Base-by-base conservation (phyloP, 2,797 vertebrate genomes). In the Galago senegalensis region DNA sequence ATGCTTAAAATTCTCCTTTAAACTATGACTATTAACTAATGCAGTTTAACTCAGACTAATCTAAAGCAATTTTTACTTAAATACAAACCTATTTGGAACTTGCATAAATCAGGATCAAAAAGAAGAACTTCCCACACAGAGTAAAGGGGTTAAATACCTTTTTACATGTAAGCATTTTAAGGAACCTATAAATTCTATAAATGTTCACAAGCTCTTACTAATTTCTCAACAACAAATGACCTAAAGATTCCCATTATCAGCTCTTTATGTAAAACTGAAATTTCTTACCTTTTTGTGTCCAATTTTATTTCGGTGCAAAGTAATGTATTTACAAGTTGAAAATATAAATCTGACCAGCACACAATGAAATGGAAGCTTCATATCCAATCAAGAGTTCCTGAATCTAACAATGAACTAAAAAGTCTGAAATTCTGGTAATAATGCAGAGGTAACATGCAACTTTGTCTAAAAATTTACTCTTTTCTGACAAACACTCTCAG, bases 31-130 rank as follows among this genome's bases (percentile, higher is more conserved):
- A 61, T 85, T 94, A 95, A 95, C 49, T 93, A 60, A 95, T 91
- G 23, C 31, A 95, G 76, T 97, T 76, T 95, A 95, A 93, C 79
- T 92, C 11, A 95, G 65, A 91, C 88, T 94, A 95, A 93, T 79
- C 49, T 94, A 93, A 81, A 96, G 72, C 67, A 93, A 94, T 93
- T 92, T 85, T 75, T 77, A 93, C 56, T 95, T 94, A 93, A 91
- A 94, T 72, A 95, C 67, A 91, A 96, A 91, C n/a, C 37, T 88
- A 75, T 77, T 21, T 93, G 56, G 63, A 93, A 87, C 9, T 49
- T 86, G 46, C 72, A 80, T 58, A 94, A 91, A 84, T 93, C 53
- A 95, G 31, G 49, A 90, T 93, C 88, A 95, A 82, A 76, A 94
- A 80, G 46, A 85, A 96, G n/a, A 49, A 25, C 85, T 72, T 97